A percentile compares a stretch with the other conserved stretches of the same genome.
Evolutionary conservation across 2,797 vertebrate genomes (phyloP).

Genomic region (Esox masquinongy): DNA sequence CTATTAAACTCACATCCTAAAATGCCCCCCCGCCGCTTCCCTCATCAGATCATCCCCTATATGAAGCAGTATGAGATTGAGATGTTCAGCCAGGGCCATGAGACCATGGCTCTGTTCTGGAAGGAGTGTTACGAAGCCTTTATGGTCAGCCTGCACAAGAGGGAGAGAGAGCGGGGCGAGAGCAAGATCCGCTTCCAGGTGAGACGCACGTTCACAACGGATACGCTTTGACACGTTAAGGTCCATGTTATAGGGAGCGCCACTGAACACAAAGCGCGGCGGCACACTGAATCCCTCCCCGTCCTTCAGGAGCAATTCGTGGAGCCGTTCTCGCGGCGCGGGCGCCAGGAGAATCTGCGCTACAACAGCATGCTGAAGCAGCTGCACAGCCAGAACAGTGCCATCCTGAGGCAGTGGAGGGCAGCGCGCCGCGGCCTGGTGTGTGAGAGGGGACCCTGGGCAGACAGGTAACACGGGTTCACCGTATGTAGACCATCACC

Average conservation of each 20-base stretch:
- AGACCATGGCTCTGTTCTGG: slow-evolving; percentile 93
- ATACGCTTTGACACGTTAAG: too few species aligned
- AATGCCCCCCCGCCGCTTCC: not conserved
- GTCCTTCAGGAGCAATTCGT: slow-evolving; percentile 87
- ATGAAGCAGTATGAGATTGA: slow-evolving; percentile 98
- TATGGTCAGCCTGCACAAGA: slow-evolving; percentile 92
- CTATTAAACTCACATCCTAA: too few species aligned
- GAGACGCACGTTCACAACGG: slow-evolving; percentile 30
- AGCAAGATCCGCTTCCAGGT: slow-evolving; percentile 99
- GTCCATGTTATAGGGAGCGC: too few species aligned
- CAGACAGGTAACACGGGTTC: slow-evolving; percentile 78
- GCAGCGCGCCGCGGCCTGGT: slow-evolving; percentile 83
- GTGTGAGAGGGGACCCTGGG: slow-evolving; percentile 94
- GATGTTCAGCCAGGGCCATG: slow-evolving; percentile 87
- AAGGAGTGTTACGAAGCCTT: slow-evolving; percentile 93
- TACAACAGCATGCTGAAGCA: slow-evolving; percentile 96
- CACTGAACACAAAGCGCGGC: too few species aligned
- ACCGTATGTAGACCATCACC: not conserved
- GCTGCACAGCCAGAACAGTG: slow-evolving; percentile 82
- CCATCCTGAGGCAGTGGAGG: slow-evolving; percentile 88
- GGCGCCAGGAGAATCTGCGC: slow-evolving; percentile 91
- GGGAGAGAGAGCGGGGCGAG: slow-evolving; percentile 93
- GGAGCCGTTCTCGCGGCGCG: slow-evolving; percentile 89
- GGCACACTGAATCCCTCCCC: not conserved
- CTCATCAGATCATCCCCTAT: slow-evolving; percentile 91